Evolutionary conservation across 2,797 vertebrate species (phyloP), one percentile per base, ranked within the genome.

Genomic region (Xenops minutus): DNA sequence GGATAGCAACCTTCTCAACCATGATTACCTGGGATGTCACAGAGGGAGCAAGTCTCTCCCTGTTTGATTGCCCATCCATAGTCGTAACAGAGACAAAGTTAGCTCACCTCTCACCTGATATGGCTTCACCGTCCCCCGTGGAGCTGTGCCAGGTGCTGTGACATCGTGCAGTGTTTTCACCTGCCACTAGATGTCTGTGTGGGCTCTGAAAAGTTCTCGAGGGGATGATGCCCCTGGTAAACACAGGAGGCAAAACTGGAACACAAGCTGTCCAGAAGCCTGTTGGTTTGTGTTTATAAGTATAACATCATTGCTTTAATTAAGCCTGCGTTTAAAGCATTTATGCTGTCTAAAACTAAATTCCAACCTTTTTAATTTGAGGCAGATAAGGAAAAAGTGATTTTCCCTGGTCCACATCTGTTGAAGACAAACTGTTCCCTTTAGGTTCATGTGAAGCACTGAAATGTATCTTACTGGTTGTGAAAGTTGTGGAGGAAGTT

Each of bases 151-250:
- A 32, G 89, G 48, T 71, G 86, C 49, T 14, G 2, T 74, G 93
- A 22, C 86, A 43, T 46, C 74, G 48, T 96, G 94, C 78, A 91
- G 93, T 85, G 92, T 94, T n/a, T 19, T 58, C 92, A 89, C 93
- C 91, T 62, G 34, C 96, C 95, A 89, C 96, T 96, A 97, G 96
- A 96, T 95, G 96, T 97, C 96, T 96, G 93, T 95, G 95, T 95
- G 93, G 63, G 88, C 93, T 93, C 93, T 95, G 18, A 21, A 79
- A 95, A 95, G 34, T 85, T 89, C 84, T 23, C 39, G 36, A 52
- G 78, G 75, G 91, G 86, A 17, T 72, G 92, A 74, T 93, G 93
- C 92, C 95, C 93, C 93, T 64, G 86, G 64, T 61, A 64, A 92
- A 74, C 74, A 32, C 1, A 3, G 4, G 73, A 67, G 77, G 32